Evolutionary conservation across 2,797 vertebrate genomes (phyloP).

Genomic region (Luscinia luscinia): DNA sequence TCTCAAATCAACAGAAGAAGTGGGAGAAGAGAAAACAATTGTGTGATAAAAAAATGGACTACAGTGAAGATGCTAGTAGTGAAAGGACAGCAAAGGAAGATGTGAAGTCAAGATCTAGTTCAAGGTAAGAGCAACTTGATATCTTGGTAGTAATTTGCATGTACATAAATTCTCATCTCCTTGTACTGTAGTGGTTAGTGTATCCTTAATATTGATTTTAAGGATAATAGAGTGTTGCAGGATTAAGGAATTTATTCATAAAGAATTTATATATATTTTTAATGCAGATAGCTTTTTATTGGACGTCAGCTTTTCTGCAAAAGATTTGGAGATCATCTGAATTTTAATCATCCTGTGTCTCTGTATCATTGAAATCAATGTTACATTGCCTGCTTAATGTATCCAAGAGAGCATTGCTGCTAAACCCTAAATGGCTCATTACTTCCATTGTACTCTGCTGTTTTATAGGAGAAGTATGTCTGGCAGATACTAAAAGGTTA

Average conservation of each 20-base stretch:
- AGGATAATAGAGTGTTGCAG: background rate
- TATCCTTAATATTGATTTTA: background rate
- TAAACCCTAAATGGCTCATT: background rate
- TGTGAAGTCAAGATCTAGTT: slow-evolving; percentile 69
- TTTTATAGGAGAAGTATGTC: background rate
- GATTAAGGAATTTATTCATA: background rate
- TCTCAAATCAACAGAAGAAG: slow-evolving; percentile 70
- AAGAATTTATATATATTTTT: background rate
- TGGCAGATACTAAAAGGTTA: background rate
- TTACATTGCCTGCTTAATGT: background rate
- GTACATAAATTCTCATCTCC: background rate
- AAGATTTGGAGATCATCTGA: background rate
- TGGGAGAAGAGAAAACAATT: slow-evolving; percentile 73
- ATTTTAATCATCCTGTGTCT: background rate
- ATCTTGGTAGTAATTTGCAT: background rate
- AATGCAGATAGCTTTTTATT: background rate
- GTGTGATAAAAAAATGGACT: slow-evolving; percentile 62
- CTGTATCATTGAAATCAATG: background rate
- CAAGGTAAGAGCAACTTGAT: slow-evolving; percentile 71
- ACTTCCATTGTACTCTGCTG: background rate
- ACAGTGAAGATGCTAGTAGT: slow-evolving; percentile 10
- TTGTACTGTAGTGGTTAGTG: background rate
- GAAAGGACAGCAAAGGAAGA: slow-evolving; percentile 73
- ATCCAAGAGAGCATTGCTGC: background rate
- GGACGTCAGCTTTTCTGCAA: background rate